A percentile compares a stretch with the other conserved stretches of the same genome.
phyloP scores from a whole-genome alignment of 1,140 invertebrate species.

The Heliothis virescens region DNA sequence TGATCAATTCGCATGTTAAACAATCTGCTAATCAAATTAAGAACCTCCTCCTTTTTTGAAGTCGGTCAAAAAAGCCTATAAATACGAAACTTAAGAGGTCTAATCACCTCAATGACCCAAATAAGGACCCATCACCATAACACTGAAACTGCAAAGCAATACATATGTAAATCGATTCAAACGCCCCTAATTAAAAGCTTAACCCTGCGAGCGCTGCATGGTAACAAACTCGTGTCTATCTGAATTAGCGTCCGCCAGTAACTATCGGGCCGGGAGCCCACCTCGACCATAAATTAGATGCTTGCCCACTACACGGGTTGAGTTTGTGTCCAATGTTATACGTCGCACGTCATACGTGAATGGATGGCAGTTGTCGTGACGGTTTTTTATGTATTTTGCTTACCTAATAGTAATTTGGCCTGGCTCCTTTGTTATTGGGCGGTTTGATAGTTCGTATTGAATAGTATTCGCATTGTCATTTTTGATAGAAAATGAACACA shows the following conservation, averaged over 20 bases:
- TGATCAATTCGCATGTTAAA: too few species aligned
- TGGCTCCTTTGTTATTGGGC: too few species aligned
- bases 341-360: neutral
- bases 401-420: too few species aligned
- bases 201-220: slow-evolving; percentile 48
- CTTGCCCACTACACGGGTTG: slow-evolving; percentile 76
- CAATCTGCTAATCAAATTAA: too few species aligned
- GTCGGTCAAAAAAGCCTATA: too few species aligned
- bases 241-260: slow-evolving; percentile 78
- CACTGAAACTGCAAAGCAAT: slow-evolving; percentile 11
- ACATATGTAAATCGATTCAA: slow-evolving; percentile 48
- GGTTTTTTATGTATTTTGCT: too few species aligned
- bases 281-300: slow-evolving; percentile 83
- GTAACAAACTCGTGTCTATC: slow-evolving; percentile 68
- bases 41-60: too few species aligned
- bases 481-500: too few species aligned
- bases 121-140: neutral
- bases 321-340: slow-evolving; percentile 61
- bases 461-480: too few species aligned
- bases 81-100: too few species aligned
- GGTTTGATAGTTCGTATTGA: too few species aligned
- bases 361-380: neutral
- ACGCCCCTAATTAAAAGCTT: slow-evolving; percentile 47
- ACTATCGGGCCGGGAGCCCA: slow-evolving; percentile 77
- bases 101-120: neutral